These are phyloP conservation scores for Siniperca chuatsi DNA, from an alignment of 2,113 vertebrate genomes.

Conservation along the genomic window DNA sequence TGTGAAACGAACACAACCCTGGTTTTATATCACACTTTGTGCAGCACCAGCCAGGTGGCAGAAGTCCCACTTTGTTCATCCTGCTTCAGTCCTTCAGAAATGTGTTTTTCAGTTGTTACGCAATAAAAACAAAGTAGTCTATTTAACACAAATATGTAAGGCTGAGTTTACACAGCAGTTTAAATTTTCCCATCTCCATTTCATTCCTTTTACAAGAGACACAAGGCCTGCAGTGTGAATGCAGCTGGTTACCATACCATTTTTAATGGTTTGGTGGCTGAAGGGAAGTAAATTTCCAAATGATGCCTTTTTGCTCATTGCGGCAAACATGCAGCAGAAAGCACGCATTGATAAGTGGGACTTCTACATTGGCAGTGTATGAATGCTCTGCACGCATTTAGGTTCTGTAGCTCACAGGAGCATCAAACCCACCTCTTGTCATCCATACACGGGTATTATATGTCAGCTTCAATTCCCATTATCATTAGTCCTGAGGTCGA, in stretches of 20 bases:
- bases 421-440: slow-evolving; percentile 34
- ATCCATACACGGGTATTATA: slow-evolving; percentile 32
- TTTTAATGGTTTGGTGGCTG: not conserved
- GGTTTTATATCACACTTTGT: not conserved
- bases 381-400: not conserved
- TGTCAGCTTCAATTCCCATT: slow-evolving; percentile 62
- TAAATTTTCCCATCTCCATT: not conserved
- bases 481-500: slow-evolving; percentile 64
- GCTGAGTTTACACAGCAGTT: not conserved
- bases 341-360: not conserved
- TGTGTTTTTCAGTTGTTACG: not conserved
- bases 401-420: slow-evolving; percentile 2
- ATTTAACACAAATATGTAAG: not conserved
- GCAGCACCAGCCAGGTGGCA: not conserved
- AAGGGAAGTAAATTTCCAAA: not conserved
- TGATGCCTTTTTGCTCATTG: not conserved
- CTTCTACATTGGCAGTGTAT: not conserved
- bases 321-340: not conserved
- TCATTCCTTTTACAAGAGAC: not conserved
- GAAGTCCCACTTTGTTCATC: slow-evolving; percentile 13
- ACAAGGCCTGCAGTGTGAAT: not conserved
- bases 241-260: not conserved
- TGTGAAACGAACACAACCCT: not conserved
- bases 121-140: not conserved
- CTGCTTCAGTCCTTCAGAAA: not conserved